Conservation (phyloP, 2,888 invertebrate genomes). For the Panorpa germanica region DNA sequence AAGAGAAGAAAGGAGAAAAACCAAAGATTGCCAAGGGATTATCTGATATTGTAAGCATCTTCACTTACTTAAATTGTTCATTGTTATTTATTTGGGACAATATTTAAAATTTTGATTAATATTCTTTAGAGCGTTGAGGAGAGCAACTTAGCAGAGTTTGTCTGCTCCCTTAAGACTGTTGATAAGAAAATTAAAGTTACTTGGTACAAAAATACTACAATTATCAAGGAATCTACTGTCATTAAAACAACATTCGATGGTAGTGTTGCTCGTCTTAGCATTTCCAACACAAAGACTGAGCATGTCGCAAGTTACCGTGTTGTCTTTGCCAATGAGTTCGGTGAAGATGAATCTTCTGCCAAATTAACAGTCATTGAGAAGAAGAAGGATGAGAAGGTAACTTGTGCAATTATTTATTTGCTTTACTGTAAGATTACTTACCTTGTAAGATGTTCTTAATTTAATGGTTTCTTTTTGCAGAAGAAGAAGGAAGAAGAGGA, state of each 20-base stretch:
- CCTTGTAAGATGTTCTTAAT: background rate
- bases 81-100: slow-evolving; percentile 4
- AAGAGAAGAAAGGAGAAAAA: slow-evolving; percentile 56
- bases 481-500: slow-evolving; percentile 29
- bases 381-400: slow-evolving; percentile 27
- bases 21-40: slow-evolving; percentile 65
- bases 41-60: slow-evolving; percentile 45
- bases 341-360: slow-evolving; percentile 74
- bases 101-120: slow-evolving; percentile 4
- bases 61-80: slow-evolving; percentile 6
- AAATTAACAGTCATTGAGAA: slow-evolving; percentile 57
- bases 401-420: background rate
- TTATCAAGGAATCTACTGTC: slow-evolving; percentile 56
- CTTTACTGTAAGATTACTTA: background rate
- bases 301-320: slow-evolving; percentile 68
- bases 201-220: slow-evolving; percentile 69
- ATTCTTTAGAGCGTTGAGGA: slow-evolving; percentile 41
- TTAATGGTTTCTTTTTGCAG: slow-evolving; percentile 16
- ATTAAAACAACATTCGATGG: slow-evolving; percentile 70
- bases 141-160: slow-evolving; percentile 60
- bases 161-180: slow-evolving; percentile 49
- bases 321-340: slow-evolving; percentile 77
- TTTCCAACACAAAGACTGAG: slow-evolving; percentile 56
- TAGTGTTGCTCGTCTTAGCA: slow-evolving; percentile 56
- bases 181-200: slow-evolving; percentile 66